Evolutionary conservation across 2,113 vertebrate genomes (phyloP).

Genomic region (Phalacrocorax brasilianus): DNA sequence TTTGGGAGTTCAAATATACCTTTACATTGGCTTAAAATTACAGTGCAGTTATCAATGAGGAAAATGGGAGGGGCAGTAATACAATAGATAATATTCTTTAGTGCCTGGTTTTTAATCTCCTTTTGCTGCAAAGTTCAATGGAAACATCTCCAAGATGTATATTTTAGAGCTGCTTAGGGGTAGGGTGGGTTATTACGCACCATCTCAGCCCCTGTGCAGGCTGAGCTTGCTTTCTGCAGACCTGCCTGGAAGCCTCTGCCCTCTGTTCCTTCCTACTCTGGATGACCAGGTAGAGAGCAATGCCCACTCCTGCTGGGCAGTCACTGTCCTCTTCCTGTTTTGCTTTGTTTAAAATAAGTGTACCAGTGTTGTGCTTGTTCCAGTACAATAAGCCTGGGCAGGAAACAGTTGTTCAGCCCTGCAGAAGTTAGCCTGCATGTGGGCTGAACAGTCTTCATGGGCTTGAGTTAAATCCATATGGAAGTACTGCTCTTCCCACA

Average conservation of each 20-base stretch:
- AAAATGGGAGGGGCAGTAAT: background rate
- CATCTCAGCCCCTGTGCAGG: background rate
- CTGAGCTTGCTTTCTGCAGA: background rate
- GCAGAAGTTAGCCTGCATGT: background rate
- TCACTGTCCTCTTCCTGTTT: background rate
- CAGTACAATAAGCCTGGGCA: background rate
- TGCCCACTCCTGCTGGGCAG: background rate
- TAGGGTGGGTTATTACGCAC: background rate
- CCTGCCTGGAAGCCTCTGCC: background rate
- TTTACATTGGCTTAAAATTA: background rate
- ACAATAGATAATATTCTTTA: background rate
- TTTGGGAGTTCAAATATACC: background rate
- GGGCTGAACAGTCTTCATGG: background rate
- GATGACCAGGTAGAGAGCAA: background rate
- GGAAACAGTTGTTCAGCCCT: background rate
- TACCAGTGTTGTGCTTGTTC: background rate
- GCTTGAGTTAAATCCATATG: accelerated
- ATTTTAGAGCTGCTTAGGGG: background rate
- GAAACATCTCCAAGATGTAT: background rate
- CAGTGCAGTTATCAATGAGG: background rate
- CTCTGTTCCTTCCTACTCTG: background rate
- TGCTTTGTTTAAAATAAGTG: background rate
- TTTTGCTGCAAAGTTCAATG: background rate
- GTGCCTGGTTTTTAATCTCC: background rate
- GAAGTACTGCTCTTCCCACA: background rate